Percentiles rank a stretch among this genome's conserved stretches.
Evolutionary conservation across 2,113 vertebrate genomes (phyloP).

Genomic region (Rhabdornis inornatus): DNA sequence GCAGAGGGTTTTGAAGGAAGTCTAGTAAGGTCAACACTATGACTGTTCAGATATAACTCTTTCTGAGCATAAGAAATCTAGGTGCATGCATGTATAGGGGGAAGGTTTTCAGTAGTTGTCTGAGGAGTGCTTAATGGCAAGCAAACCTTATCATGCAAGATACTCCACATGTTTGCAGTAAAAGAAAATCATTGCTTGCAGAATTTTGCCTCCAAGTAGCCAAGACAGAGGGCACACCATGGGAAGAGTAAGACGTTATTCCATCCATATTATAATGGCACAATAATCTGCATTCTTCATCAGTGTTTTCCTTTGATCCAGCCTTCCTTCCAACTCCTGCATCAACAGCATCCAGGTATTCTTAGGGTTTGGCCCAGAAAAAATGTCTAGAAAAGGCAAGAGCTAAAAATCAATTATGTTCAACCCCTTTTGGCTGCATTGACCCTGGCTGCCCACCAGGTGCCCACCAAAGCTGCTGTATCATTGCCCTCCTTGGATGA

Average conservation of each 20-base stretch:
- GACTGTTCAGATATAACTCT: not conserved
- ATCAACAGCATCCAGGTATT: not conserved
- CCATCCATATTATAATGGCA: not conserved
- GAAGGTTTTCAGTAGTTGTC: not conserved
- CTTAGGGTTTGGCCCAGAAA: not conserved
- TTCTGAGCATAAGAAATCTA: not conserved
- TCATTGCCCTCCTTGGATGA: not conserved
- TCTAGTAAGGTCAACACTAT: not conserved
- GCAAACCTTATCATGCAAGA: not conserved
- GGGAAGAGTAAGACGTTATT: not conserved
- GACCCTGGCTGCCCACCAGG: not conserved
- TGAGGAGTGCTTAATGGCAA: not conserved
- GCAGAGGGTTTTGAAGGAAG: not conserved
- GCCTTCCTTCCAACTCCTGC: not conserved
- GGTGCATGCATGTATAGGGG: not conserved
- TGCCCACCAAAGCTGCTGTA: not conserved
- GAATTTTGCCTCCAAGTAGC: not conserved
- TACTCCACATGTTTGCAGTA: not conserved
- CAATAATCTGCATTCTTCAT: not conserved
- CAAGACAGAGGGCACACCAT: not conserved
- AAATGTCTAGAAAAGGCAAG: not conserved
- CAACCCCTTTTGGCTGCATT: not conserved
- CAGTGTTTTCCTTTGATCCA: not conserved
- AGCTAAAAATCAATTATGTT: not conserved
- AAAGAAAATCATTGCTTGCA: not conserved